Percentiles rank a stretch among this genome's conserved stretches.
Conservation (phyloP, 2,888 invertebrate species). For the Habroteleia sp. region DNA sequence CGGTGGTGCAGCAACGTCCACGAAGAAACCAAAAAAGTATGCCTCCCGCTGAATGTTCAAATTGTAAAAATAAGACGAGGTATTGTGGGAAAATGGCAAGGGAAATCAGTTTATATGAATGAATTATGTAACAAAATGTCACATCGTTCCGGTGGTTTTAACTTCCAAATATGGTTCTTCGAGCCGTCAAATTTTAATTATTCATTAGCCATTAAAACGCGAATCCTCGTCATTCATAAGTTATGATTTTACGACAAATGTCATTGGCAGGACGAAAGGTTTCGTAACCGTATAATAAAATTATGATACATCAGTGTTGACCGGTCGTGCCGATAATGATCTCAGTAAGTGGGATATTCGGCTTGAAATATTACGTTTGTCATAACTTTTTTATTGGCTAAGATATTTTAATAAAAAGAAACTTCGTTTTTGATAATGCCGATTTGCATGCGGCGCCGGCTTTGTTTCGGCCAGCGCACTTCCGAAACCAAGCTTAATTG, state of each 20-base stretch:
- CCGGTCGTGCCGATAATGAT: slow-evolving; percentile 64
- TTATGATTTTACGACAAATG: slow-evolving; percentile 36
- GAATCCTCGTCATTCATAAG: slow-evolving; percentile 16
- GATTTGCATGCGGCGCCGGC: slow-evolving; percentile 75
- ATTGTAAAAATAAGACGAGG: slow-evolving; percentile 16
- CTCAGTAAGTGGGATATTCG: slow-evolving; percentile 70
- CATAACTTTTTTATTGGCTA: slow-evolving; percentile 68
- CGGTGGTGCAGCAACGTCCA: slow-evolving; percentile 32
- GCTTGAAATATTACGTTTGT: slow-evolving; percentile 78
- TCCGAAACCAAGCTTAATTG: slow-evolving; percentile 72
- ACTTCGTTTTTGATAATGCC: slow-evolving; percentile 68
- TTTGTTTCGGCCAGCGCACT: slow-evolving; percentile 69
- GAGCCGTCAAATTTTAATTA: slow-evolving; percentile 17
- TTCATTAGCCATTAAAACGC: slow-evolving; percentile 26
- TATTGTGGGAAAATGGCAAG: slow-evolving; percentile 22
- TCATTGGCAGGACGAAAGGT: slow-evolving; percentile 17
- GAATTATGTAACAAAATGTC: too few relatives aligned
- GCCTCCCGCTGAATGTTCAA: slow-evolving; percentile 1
- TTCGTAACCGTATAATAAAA: slow-evolving; percentile 29
- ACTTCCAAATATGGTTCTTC: not conserved
- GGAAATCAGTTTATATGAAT: too few relatives aligned
- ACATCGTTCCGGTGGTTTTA: too few relatives aligned
- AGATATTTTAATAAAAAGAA: slow-evolving; percentile 45
- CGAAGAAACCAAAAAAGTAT: slow-evolving; percentile 31
- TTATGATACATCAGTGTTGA: slow-evolving; percentile 38